Conservation (phyloP, 2,888 invertebrate species). For the Epistrophella euchroma region DNA sequence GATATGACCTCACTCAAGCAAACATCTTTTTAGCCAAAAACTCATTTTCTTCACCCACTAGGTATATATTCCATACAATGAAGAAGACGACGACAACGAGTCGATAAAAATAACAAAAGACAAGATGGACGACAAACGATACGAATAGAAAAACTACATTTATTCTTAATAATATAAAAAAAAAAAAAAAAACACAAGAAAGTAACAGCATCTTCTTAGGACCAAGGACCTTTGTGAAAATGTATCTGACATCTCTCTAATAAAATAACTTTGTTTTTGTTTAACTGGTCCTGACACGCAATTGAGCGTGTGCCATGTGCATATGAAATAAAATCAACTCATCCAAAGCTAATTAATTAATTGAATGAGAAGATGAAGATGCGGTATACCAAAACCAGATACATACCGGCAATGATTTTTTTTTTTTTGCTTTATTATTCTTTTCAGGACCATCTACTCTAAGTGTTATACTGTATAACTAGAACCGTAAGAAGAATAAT, state of each 20-base stretch:
- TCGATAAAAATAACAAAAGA: slow-evolving; percentile 52
- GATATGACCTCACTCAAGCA: slow-evolving; percentile 66
- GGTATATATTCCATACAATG: background rate
- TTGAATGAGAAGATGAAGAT: slow-evolving; percentile 54
- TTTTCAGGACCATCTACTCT: slow-evolving; percentile 14
- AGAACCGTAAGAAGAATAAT: slow-evolving; percentile 37
- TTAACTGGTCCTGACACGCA: slow-evolving; percentile 71
- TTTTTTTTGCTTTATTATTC: slow-evolving; percentile 25
- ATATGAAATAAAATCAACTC: slow-evolving; percentile 56
- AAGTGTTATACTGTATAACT: background rate
- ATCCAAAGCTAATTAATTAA: slow-evolving; percentile 72
- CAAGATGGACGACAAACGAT: slow-evolving; percentile 22
- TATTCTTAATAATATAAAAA: background rate
- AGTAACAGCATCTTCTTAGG: slow-evolving; percentile 40
- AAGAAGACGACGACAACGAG: slow-evolving; percentile 1
- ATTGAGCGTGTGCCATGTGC: slow-evolving; percentile 66
- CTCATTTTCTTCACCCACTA: slow-evolving; percentile 44
- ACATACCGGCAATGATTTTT: background rate
- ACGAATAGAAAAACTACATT: background rate
- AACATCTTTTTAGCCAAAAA: slow-evolving; percentile 63
- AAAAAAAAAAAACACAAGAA: background rate
- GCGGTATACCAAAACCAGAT: background rate
- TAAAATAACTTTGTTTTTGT: slow-evolving; percentile 64
- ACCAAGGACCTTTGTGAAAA: slow-evolving; percentile 19
- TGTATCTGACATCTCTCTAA: slow-evolving; percentile 64